Evolutionary conservation across 2,113 vertebrate species (phyloP).

Genomic region (Gnathonemus echidnorhynchus): DNA sequence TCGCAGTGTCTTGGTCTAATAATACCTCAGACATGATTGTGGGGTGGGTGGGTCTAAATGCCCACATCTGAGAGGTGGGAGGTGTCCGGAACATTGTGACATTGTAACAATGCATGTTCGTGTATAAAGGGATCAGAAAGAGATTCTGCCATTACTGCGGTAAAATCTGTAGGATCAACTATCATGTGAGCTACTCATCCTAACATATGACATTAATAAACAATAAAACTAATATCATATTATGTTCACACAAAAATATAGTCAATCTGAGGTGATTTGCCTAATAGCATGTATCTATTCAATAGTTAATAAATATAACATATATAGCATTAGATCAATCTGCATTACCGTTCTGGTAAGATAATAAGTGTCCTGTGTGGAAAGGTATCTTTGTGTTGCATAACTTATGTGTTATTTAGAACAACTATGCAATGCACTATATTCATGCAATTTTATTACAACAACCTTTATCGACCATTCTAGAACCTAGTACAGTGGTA

Average conservation of each 20-base stretch:
- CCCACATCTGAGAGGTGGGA: not conserved
- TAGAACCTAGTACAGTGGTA: not conserved
- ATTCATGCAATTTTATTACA: not conserved
- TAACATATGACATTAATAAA: not conserved
- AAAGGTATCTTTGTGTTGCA: not conserved
- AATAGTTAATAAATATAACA: not conserved
- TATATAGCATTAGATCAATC: not conserved
- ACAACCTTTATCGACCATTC: not conserved
- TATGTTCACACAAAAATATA: not conserved
- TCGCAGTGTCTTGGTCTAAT: not conserved
- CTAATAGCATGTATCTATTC: not conserved
- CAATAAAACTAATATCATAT: not conserved
- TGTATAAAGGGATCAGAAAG: not conserved
- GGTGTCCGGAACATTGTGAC: not conserved
- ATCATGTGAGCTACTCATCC: not conserved
- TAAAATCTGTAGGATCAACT: not conserved
- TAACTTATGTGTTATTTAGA: not conserved
- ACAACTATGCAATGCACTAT: not conserved
- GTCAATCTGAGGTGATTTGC: not conserved
- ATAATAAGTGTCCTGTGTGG: not conserved
- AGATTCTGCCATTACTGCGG: not conserved
- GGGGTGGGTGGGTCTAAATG: not conserved
- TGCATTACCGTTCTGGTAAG: not conserved
- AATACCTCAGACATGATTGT: not conserved
- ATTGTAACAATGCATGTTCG: not conserved